Percentiles rank a stretch among this genome's conserved stretches.
Conservation (phyloP, 2,113 vertebrate species). For the Brachyhypopomus gauderio region DNA sequence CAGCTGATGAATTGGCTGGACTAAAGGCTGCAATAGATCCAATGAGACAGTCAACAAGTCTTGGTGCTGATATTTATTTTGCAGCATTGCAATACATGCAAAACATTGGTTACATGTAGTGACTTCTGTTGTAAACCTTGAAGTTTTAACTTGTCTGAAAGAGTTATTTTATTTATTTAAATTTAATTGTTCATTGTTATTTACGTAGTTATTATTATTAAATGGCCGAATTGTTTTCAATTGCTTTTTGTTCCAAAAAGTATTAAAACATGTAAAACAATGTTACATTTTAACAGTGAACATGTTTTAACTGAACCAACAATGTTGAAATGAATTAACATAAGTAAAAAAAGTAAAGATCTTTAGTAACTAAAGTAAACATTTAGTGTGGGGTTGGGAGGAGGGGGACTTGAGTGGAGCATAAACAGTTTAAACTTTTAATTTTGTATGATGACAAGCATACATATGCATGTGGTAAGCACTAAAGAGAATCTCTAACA, state of each 20-base stretch:
- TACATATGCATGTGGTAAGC: not conserved
- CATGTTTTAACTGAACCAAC: not conserved
- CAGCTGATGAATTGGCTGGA: not conserved
- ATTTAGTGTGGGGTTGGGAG: not conserved
- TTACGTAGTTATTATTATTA: no score
- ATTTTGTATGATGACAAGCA: not conserved
- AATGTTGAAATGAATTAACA: not conserved
- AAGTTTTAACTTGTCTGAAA: not conserved
- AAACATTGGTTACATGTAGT: not conserved
- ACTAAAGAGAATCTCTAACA: not conserved
- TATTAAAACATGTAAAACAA: not conserved
- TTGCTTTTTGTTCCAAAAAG: no score
- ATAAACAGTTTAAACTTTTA: not conserved
- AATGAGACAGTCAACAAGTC: not conserved
- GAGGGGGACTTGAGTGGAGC: not conserved
- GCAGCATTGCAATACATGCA: not conserved
- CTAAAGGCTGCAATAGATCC: not conserved
- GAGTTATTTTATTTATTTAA: no score
- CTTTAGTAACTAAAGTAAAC: not conserved
- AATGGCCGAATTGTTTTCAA: no score
- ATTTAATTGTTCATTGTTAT: no score
- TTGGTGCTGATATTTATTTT: not conserved
- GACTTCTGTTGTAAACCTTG: no score
- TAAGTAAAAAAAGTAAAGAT: no score
- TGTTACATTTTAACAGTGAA: not conserved